These are phyloP conservation scores for Microctenopoma stevenorrisi DNA, from an alignment of 2,797 vertebrate species.

Conservation along the genomic window DNA sequence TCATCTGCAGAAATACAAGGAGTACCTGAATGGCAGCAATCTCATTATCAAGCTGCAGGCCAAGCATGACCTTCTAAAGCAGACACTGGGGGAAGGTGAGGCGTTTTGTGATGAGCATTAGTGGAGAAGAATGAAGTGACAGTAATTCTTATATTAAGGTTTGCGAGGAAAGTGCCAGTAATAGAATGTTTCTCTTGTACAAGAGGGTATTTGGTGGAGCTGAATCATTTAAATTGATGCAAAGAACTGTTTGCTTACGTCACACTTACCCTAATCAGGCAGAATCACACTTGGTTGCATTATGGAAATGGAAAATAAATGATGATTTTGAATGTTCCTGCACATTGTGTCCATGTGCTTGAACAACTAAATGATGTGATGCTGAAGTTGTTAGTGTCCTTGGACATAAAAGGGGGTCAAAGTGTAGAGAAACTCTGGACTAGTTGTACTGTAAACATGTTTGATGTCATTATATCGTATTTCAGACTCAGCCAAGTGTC, in stretches of 20 bases:
- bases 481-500: constrained; percentile 19
- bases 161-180: not conserved
- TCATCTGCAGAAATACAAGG: constrained; percentile 94
- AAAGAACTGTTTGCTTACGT: no score
- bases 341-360: not conserved
- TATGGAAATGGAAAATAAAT: no score
- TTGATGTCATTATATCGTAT: constrained; percentile 11
- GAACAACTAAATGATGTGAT: not conserved
- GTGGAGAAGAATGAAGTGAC: not conserved
- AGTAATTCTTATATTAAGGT: not conserved
- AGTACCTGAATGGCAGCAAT: constrained; percentile 97
- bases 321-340: no score
- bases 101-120: not conserved
- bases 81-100: constrained; percentile 97
- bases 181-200: not conserved
- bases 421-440: not conserved
- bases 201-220: no score
- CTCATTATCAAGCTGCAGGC: constrained; percentile 98
- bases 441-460: not conserved
- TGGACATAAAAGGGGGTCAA: not conserved
- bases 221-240: no score
- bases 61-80: constrained; percentile 97
- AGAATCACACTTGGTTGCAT: no score
- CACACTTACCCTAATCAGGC: no score
- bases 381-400: not conserved